phyloP scores from a whole-genome alignment of 2,797 vertebrate species.

The Prionace glauca region DNA sequence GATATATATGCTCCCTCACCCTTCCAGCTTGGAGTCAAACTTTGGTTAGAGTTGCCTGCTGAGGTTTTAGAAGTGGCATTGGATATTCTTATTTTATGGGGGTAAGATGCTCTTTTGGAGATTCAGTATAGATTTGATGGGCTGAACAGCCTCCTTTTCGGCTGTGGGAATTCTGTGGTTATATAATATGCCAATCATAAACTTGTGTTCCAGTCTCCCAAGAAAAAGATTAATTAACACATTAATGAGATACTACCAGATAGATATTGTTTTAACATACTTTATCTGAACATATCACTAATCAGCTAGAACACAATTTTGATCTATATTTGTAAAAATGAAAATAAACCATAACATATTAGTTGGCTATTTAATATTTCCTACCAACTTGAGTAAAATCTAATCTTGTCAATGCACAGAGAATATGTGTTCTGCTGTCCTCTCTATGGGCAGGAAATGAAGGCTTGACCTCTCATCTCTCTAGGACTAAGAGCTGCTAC shows the following conservation, averaged over 20 bases:
- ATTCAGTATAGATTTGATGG: too few species aligned
- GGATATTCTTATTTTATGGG: not conserved
- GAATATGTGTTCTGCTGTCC: not conserved
- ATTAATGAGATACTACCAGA: not conserved
- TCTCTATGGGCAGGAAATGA: not conserved
- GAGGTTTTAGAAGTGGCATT: not conserved
- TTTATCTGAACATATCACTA: not conserved
- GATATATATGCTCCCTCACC: not conserved
- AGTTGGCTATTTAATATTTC: not conserved
- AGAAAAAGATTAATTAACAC: not conserved
- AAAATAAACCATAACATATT: not conserved
- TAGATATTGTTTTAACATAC: not conserved
- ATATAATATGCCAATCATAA: not conserved
- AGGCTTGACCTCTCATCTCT: not conserved
- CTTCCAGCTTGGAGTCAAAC: not conserved
- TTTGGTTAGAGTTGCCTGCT: too few species aligned
- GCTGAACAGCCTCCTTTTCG: too few species aligned
- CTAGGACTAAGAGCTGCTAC: not conserved
- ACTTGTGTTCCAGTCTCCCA: not conserved
- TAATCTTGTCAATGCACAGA: not conserved
- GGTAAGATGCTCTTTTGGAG: too few species aligned
- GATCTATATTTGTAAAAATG: not conserved
- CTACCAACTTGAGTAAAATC: not conserved
- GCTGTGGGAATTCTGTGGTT: too few species aligned
- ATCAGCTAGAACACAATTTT: not conserved